phyloP scores from a whole-genome alignment of 2,888 invertebrate species.

The Entomobrya multifasciata region DNA sequence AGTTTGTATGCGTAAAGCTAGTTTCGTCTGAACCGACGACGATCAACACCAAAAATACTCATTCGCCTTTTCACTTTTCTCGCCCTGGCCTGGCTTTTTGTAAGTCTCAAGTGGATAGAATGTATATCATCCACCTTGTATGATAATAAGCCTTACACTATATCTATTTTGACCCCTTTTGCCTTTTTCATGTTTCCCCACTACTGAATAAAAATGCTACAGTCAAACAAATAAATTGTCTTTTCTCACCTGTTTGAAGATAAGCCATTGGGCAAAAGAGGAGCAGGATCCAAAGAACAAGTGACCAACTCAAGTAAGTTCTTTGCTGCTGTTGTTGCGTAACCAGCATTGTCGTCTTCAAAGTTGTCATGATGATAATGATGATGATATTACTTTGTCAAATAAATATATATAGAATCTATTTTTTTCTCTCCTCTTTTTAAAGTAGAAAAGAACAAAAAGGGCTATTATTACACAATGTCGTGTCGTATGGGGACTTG shows the following conservation, averaged over 20 bases:
- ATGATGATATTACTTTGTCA: too few species aligned
- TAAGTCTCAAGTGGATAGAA: too few species aligned
- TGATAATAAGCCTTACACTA: not conserved
- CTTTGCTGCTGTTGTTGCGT: slow-evolving; percentile 39
- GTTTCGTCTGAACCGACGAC: too few species aligned
- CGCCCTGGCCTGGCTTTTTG: too few species aligned
- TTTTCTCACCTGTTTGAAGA: slow-evolving; percentile 74
- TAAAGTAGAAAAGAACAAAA: not conserved
- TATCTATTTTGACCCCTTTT: slow-evolving; percentile 28
- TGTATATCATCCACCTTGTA: slow-evolving; percentile 19
- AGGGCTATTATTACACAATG: not conserved
- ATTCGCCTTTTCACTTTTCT: too few species aligned
- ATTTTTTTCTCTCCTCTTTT: not conserved
- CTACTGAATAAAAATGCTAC: slow-evolving; percentile 29
- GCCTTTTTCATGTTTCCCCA: slow-evolving; percentile 8
- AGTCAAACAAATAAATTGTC: not conserved
- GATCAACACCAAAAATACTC: too few species aligned
- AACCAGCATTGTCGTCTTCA: not conserved
- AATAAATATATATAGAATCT: not conserved
- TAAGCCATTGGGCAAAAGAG: slow-evolving; percentile 74
- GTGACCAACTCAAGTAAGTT: slow-evolving; percentile 67
- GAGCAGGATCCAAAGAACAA: slow-evolving; percentile 75
- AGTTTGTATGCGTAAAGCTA: too few species aligned
- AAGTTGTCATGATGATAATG: too few species aligned
- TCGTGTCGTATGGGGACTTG: not conserved